phyloP scores from a whole-genome alignment of 2,113 vertebrate genomes.

The Ctenodactylus gundi region DNA sequence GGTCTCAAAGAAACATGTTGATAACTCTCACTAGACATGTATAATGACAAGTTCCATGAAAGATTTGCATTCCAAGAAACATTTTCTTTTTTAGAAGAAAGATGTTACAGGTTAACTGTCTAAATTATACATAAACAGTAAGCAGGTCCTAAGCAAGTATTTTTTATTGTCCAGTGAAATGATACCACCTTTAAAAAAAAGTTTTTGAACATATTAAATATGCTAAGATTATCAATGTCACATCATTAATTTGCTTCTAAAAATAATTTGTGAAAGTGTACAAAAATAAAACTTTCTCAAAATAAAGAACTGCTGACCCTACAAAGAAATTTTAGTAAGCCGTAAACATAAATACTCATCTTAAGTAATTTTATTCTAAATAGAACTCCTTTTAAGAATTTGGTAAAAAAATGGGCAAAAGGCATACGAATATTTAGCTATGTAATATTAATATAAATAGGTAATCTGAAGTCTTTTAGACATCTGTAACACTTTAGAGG shows the following conservation, averaged over 20 bases:
- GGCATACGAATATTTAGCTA: not conserved
- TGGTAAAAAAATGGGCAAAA: not conserved
- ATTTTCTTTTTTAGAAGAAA: not conserved
- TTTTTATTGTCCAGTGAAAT: not conserved
- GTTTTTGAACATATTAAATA: not conserved
- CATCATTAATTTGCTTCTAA: not conserved
- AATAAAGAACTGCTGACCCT: not conserved
- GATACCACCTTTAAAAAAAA: not conserved
- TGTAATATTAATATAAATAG: not conserved
- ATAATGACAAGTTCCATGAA: not conserved
- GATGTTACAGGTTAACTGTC: not conserved
- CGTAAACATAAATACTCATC: not conserved
- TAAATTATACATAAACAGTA: not conserved
- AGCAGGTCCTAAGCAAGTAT: not conserved
- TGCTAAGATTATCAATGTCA: not conserved
- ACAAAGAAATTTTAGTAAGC: conserved; percentile 23
- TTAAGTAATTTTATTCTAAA: conserved; percentile 36
- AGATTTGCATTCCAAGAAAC: not conserved
- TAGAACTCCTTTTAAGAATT: not conserved
- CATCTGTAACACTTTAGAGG: not conserved
- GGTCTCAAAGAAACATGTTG: not conserved
- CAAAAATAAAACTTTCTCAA: not conserved
- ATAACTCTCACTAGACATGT: not conserved
- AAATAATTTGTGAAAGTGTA: not conserved
- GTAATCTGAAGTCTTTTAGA: not conserved